phyloP scores from a whole-genome alignment of 2,888 invertebrate genomes.

The Ganaspis brasiliensis region DNA sequence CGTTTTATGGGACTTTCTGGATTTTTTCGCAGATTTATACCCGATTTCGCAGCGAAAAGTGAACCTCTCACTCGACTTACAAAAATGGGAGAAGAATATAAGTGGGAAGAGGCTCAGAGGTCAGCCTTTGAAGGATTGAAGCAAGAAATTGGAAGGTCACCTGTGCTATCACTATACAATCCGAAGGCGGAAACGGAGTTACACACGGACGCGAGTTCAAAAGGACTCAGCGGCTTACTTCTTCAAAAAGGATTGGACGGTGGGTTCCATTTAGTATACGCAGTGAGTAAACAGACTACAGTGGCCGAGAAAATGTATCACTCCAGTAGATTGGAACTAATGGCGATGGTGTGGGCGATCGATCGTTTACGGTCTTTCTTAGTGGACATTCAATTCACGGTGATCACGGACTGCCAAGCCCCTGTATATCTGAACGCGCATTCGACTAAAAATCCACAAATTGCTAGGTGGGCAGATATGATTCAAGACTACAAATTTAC shows the following conservation, averaged over 20 bases:
- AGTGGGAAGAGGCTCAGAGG: neutral
- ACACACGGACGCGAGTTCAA: conserved; percentile 35
- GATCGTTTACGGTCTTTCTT: conserved; percentile 25
- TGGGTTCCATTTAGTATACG: conserved; percentile 60
- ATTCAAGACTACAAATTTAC: neutral
- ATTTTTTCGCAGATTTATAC: neutral
- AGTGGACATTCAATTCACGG: conserved; percentile 50
- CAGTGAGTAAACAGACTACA: conserved; percentile 62
- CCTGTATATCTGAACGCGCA: conserved; percentile 60
- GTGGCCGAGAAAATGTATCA: conserved; percentile 63
- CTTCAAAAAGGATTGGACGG: conserved; percentile 1
- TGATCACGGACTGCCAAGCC: conserved; percentile 67
- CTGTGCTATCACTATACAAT: neutral
- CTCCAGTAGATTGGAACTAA: conserved; percentile 57
- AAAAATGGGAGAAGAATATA: neutral
- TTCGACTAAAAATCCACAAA: conserved; percentile 62
- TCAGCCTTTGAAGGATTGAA: neutral
- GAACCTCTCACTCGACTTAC: neutral
- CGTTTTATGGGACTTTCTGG: conserved; percentile 1
- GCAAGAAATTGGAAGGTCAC: neutral
- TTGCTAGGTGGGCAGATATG: conserved; percentile 45
- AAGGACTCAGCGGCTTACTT: conserved; percentile 1
- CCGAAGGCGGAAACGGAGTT: neutral
- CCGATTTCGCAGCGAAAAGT: neutral
- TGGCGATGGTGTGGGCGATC: conserved; percentile 46